phyloP scores from a whole-genome alignment of 2,113 vertebrate species.

The Neotoma lepida region DNA sequence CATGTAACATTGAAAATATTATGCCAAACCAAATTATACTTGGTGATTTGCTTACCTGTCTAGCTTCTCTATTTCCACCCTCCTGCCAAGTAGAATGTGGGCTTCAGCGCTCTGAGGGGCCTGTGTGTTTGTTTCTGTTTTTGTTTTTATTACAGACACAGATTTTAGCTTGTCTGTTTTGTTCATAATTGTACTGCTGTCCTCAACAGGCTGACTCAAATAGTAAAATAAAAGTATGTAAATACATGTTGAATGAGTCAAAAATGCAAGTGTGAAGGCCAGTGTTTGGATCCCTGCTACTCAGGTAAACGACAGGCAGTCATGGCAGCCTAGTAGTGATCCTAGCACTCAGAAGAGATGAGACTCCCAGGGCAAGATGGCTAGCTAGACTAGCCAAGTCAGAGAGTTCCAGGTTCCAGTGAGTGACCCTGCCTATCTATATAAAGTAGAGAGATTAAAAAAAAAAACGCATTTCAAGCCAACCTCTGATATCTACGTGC shows the following conservation, averaged over 20 bases:
- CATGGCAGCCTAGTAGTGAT: neutral
- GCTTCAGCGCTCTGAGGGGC: neutral
- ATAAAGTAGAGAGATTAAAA: neutral
- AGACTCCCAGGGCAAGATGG: neutral
- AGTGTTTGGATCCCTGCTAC: neutral
- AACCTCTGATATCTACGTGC: neutral
- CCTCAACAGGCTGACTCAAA: neutral
- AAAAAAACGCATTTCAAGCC: no score
- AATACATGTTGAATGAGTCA: conserved; percentile 48
- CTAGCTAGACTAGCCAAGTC: neutral
- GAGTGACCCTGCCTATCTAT: no score
- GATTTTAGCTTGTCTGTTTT: neutral
- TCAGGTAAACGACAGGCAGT: neutral
- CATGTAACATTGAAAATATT: conserved; percentile 18
- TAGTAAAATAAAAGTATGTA: conserved; percentile 6
- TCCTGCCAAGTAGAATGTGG: neutral
- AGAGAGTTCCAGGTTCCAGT: neutral
- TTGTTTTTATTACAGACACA: neutral
- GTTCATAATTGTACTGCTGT: neutral
- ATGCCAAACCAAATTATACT: neutral
- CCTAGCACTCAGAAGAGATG: neutral
- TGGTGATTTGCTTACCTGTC: neutral
- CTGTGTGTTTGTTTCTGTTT: neutral
- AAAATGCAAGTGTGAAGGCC: neutral
- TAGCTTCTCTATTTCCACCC: neutral